Percentiles rank a stretch among this genome's conserved stretches.
Evolutionary conservation across 2,888 invertebrate genomes (phyloP).

Genomic region (Eristalis intricaria): DNA sequence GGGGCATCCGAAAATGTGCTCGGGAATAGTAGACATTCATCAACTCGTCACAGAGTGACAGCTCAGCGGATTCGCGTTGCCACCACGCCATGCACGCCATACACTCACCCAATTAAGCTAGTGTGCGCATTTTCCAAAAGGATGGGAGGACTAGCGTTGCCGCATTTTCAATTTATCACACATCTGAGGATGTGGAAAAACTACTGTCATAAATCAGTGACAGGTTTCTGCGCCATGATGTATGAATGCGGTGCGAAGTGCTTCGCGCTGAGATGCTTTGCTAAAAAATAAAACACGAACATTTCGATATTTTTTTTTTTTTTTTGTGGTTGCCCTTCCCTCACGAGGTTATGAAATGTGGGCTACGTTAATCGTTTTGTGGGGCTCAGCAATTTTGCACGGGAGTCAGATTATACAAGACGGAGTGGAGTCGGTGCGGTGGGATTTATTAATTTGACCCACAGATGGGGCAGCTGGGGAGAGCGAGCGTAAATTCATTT

Average conservation of each 20-base stretch:
- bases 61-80: not conserved
- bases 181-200: slow-evolving; percentile 62
- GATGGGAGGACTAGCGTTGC: not conserved
- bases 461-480: slow-evolving; percentile 28
- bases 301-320: not conserved
- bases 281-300: slow-evolving; percentile 22
- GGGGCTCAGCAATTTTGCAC: slow-evolving; percentile 49
- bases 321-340: not conserved
- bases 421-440: slow-evolving; percentile 41
- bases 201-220: slow-evolving; percentile 70
- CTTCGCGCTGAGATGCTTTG: slow-evolving; percentile 35
- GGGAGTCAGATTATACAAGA: slow-evolving; percentile 62
- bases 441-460: slow-evolving; percentile 65
- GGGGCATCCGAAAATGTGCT: slow-evolving; percentile 21
- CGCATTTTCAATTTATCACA: slow-evolving; percentile 59
- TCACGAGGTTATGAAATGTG: slow-evolving; percentile 39
- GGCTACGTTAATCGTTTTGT: slow-evolving; percentile 60
- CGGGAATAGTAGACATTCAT: slow-evolving; percentile 58
- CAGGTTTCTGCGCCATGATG: slow-evolving; percentile 64
- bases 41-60: slow-evolving; percentile 60
- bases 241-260: slow-evolving; percentile 64
- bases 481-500: slow-evolving; percentile 18
- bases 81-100: not conserved
- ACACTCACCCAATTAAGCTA: not conserved
- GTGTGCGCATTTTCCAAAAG: not conserved